Evolutionary conservation across 1,140 invertebrate genomes (phyloP), one percentile per base, ranked within the genome.

Genomic region (Bombus ignitus): DNA sequence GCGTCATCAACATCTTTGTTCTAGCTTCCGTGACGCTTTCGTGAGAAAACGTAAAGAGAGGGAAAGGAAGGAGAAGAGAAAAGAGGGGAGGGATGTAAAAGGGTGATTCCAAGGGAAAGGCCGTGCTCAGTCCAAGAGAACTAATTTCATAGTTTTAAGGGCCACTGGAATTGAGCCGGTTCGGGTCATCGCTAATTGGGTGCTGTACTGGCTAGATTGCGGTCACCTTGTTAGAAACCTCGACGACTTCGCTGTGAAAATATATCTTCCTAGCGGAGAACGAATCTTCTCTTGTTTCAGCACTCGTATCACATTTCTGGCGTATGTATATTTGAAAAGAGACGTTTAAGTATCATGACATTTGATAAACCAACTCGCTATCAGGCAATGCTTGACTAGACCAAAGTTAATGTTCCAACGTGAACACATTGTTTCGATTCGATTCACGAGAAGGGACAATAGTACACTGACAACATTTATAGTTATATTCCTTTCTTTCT

Each of bases 171-270:
- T 92, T 85, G 86, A 86, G 79, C 81, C 57, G 68, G 86, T 85
- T 87, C 79, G 84, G 87, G 83, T 91, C 89, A 91, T 91, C 86
- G 85, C 88, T 92, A 92, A 92, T 92, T 92, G 91, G 83, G 74
- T 89, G 72, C 89, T 90, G 87, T 89, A 85, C 81, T 73, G 62
- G 68, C 76, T 84, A 89, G 89, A 91, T 92, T 91, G 90, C 89
- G 90, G 87, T 87, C 90, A 91, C 81, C 90, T 91, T 91, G 90
- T 92, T 92, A 92, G 87, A 85, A 80, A 87, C 53, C 85, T 87
- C 76, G 78, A 88, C 84, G 66, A 83, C 83, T 92, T 89, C 65
- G 39, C 71, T 59, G 75, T 42, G 82, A 85, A 91, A 91, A 89
- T 86, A 83, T 87, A 88, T 88, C 77, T 87, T 79, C 73, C 65